A percentile compares a stretch with the other conserved stretches of the same genome.
These are phyloP conservation scores for Cavia aperea DNA, from an alignment of 2,113 vertebrate species.

Conservation along the genomic window DNA sequence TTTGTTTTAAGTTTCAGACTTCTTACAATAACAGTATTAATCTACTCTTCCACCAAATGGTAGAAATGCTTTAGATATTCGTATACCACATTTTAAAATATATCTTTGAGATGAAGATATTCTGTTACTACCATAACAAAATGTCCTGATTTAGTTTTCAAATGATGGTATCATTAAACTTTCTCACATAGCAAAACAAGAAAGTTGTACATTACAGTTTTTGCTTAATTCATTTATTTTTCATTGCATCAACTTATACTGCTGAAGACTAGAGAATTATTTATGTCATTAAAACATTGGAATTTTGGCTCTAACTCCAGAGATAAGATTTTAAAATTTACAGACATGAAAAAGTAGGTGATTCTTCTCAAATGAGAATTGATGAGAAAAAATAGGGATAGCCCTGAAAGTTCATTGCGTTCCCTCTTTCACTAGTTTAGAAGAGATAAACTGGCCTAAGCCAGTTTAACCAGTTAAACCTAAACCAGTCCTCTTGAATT, in stretches of 20 bases:
- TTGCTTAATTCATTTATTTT: conserved; percentile 27
- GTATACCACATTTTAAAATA: not conserved
- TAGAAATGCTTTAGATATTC: conserved; percentile 18
- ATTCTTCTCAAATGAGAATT: not conserved
- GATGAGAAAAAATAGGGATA: not conserved
- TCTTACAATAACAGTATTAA: not conserved
- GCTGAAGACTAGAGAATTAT: not conserved
- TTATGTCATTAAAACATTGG: not conserved
- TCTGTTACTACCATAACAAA: not conserved
- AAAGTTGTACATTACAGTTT: not conserved
- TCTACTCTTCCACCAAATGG: not conserved
- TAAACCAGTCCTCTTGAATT: not conserved
- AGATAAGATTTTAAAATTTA: conserved; percentile 17
- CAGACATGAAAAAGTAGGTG: not conserved
- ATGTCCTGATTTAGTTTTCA: conserved; percentile 11
- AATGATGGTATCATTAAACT: not conserved
- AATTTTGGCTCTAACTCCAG: not conserved
- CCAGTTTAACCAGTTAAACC: not conserved
- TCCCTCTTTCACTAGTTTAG: not conserved
- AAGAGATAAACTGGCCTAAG: not conserved
- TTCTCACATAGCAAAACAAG: not conserved
- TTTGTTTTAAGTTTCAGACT: conserved; percentile 18
- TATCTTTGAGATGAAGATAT: conserved; percentile 19
- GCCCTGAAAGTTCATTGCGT: not conserved
- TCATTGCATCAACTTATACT: not conserved